Base-by-base conservation (phyloP, 2,888 invertebrate genomes). In the Brassicogethes aeneus region DNA sequence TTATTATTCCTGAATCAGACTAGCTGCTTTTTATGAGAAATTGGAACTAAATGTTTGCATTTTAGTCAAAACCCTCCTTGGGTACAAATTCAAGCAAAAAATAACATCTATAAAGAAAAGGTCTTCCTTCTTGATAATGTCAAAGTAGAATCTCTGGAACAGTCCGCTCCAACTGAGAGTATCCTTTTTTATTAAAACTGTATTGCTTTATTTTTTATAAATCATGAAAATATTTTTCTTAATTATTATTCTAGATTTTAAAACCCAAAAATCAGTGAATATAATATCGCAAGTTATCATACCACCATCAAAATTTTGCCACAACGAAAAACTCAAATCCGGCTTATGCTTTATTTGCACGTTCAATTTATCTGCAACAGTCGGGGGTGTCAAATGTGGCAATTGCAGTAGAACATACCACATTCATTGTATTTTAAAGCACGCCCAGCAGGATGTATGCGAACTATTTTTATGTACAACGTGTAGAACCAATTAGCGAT, bases 1-100 rank as follows among this genome's bases (percentile, higher is more conserved):
- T 37, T 13, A 37, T 44, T 3, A 43, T 45, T 41, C 36, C 39
- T 13, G 33, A 37, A 30, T 36, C 45, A 16, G 2, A 2, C n/a
- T 23, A 14, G 36, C 17, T 40, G 36, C 33, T 41, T 31, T 41
- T 16, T 30, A 38, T 39, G 36, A 5, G 23, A 23, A 23, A 23
- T 23, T 23, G 23, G 23, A 23, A 23, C 23, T 23, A 23, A 23
- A 23, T 23, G 23, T 23, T 23, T 23, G 23, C 23, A 23, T 23
- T 23, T 23, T 23, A 23, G 23, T 23, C 23, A 23, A 23, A 23
- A 23, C 23, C 23, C 23, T 23, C 23, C 23, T 23, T 23, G 5
- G 23, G 23, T 23, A 10, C 23, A 23, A 23, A 23, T 23, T 23
- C 23, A 23, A 23, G 23, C 23, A 23, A 23, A 23, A 23, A 23